phyloP scores from a whole-genome alignment of 92 coral and sea anemone genomes.

The Parazoanthus atlanticus region DNA sequence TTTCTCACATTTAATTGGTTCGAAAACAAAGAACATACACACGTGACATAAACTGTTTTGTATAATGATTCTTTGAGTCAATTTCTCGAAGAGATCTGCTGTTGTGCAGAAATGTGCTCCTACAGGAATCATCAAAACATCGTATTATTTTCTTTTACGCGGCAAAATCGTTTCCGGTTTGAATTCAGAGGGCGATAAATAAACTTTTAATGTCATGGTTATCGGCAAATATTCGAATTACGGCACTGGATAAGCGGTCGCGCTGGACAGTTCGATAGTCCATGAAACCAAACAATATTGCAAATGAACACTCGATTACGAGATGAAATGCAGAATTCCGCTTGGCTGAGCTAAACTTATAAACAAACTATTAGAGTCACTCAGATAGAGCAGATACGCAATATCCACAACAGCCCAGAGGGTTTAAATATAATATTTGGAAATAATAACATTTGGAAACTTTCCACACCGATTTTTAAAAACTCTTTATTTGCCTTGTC shows the following conservation, averaged over 20 bases:
- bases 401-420: background rate
- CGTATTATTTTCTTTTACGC: background rate
- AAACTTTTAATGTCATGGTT: background rate
- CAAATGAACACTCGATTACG: constrained; percentile 9
- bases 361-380: constrained; percentile 11
- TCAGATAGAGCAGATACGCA: background rate
- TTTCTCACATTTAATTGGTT: constrained; percentile 28
- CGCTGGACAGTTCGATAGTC: background rate
- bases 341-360: background rate
- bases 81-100: background rate
- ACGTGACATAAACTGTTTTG: constrained; percentile 5
- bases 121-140: background rate
- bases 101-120: background rate
- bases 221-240: background rate
- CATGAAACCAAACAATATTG: background rate
- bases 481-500: background rate
- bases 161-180: constrained; percentile 25
- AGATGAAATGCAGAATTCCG: constrained; percentile 14
- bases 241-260: background rate
- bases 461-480: background rate
- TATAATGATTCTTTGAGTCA: constrained; percentile 18
- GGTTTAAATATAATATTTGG: no score
- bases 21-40: constrained; percentile 6
- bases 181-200: background rate
- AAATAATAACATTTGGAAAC: no score